Base-by-base conservation (phyloP, 2,888 invertebrate genomes). In the Cloeon dipterum region DNA sequence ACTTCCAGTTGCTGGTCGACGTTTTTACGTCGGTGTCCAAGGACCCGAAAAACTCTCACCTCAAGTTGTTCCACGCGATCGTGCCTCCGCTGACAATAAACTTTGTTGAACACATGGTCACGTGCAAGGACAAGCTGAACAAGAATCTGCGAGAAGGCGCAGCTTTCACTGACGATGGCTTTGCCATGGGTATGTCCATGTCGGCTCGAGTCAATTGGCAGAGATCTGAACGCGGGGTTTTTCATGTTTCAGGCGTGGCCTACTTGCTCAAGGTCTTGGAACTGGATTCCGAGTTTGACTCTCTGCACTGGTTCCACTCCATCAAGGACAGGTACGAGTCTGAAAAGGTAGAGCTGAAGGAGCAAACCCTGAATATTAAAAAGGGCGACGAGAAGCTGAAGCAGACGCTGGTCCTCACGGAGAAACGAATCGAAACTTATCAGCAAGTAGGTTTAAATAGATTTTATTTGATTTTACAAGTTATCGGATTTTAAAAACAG, bases 111-210 rank as follows among this genome's bases (percentile, higher is more conserved):
- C 77, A 94, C 54, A 78, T 88, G 47, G 71, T 94, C 42, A 69
- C 76, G 33, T 79, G 82, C 43, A 93, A 93, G 53, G 91, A 94
- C 49, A 82, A 83, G 55, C 71, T 96, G 57, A 77, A 73, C 42
- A 91, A 91, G 53, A 88, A 86, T 52, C 81, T 81, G 52, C 81
- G 78, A 59, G 63, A 66, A 11, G 85, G 82, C 11, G 81, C 86
- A 35, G 74, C 86, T 2, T 91, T 98, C 52, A 91, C 93, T 10
- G 96, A 98, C 56, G 98, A 98, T 57, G 98, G 98, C 11, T 96
- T 98, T 61, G 82, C 91, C 4, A 83, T 98, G 70, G 98, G 94
- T 52, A 60, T 46, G 46, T 42, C 35, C 11, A 20, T 1, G 8
- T n/a, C 21, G n/a, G n/a, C n/a, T n/a, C n/a, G n/a, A n/a, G n/a